phyloP scores from a whole-genome alignment of 2,888 invertebrate genomes.

The Pollenia angustigena region DNA sequence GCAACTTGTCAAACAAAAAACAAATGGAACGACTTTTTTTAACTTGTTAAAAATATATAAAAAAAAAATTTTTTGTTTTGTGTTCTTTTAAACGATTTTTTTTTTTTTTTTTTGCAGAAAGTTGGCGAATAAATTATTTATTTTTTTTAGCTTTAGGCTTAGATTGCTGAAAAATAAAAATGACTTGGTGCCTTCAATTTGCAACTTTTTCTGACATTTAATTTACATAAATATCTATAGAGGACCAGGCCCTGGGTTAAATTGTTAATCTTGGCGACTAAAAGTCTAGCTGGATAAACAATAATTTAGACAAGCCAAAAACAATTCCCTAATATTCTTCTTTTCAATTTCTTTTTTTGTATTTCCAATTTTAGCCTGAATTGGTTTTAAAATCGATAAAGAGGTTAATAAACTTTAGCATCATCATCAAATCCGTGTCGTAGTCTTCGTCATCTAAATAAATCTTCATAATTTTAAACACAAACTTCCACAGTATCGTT shows the following conservation, averaged over 20 bases:
- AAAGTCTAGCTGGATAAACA: background rate
- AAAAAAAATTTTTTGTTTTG: slow-evolving; percentile 12
- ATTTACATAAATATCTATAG: slow-evolving; percentile 9
- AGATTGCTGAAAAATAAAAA: background rate
- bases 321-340: background rate
- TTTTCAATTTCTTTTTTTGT: background rate
- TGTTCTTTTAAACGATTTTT: background rate
- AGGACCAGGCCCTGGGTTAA: background rate
- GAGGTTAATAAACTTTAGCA: slow-evolving; percentile 44
- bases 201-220: background rate
- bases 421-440: background rate
- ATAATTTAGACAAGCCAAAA: too few species aligned
- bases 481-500: background rate
- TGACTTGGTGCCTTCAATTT: background rate
- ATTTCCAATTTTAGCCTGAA: slow-evolving; percentile 14
- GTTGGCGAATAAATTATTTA: slow-evolving; percentile 40
- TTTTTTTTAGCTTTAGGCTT: background rate
- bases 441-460: background rate
- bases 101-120: slow-evolving; percentile 50
- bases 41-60: slow-evolving; percentile 13
- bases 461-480: background rate
- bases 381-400: background rate
- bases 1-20: background rate
- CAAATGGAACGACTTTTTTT: slow-evolving; percentile 10
- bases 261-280: background rate